Conservation (phyloP, 2,797 vertebrate genomes). For the Halcyon chelicuti region DNA sequence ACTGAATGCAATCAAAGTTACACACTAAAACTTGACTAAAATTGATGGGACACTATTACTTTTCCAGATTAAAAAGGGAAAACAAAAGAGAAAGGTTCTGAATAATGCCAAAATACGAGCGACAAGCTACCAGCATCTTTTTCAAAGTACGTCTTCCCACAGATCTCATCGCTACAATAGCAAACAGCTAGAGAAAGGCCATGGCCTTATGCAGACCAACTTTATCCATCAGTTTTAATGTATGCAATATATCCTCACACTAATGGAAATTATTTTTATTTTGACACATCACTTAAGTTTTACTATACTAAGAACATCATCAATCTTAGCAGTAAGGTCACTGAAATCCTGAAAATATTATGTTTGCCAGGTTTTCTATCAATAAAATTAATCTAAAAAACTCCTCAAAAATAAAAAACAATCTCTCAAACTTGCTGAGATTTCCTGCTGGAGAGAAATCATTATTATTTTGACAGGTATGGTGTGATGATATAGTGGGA, state of each 20-base stretch:
- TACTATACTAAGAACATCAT: not conserved
- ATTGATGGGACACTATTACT: not conserved
- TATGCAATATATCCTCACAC: not conserved
- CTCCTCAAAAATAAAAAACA: not conserved
- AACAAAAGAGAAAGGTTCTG: not conserved
- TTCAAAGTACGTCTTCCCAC: not conserved
- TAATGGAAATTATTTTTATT: not conserved
- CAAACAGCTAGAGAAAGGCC: not conserved
- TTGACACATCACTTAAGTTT: not conserved
- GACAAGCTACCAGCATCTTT: not conserved
- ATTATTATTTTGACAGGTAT: not conserved
- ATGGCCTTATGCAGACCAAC: not conserved
- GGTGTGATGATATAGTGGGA: not conserved
- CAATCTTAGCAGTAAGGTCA: not conserved
- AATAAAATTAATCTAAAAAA: not conserved
- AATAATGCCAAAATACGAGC: not conserved
- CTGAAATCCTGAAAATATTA: not conserved
- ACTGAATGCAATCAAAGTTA: not conserved
- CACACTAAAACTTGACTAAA: not conserved
- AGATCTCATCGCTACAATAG: not conserved
- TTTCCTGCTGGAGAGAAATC: not conserved
- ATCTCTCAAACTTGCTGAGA: not conserved
- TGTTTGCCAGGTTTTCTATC: not conserved
- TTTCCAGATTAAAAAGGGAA: not conserved
- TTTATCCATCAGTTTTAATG: not conserved